Conservation (phyloP, 2,797 vertebrate species). For the Discoglossus pictus region DNA sequence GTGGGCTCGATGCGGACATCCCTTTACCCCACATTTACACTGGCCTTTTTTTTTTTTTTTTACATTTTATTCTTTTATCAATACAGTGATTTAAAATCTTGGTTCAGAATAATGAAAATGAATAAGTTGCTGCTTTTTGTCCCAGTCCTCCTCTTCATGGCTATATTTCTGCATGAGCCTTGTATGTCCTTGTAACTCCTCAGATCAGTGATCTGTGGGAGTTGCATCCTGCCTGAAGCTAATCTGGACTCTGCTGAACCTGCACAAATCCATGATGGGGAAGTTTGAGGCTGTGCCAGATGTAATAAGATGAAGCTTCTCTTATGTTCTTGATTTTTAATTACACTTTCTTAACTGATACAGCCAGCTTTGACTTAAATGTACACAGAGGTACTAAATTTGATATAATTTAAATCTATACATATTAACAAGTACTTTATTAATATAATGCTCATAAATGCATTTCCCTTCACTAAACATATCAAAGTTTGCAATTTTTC, state of each 20-base stretch:
- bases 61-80: too few species aligned
- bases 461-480: too few species aligned
- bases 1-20: too few species aligned
- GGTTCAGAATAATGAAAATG: not conserved
- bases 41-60: too few species aligned
- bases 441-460: too few species aligned
- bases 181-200: not conserved
- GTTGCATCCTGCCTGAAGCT: conserved; percentile 5
- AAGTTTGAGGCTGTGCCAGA: not conserved
- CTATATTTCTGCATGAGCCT: not conserved
- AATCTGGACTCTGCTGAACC: conserved; percentile 10
- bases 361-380: too few species aligned
- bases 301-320: not conserved
- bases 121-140: not conserved
- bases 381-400: too few species aligned
- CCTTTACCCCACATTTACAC: too few species aligned
- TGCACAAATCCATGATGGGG: not conserved
- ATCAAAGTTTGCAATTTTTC: too few species aligned
- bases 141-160: not conserved
- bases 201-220: conserved; percentile 16
- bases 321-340: conserved; percentile 4
- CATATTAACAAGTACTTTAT: too few species aligned
- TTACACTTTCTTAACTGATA: conserved; percentile 1
- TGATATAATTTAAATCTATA: too few species aligned
- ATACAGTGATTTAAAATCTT: too few species aligned